Base-by-base conservation (phyloP, 2,888 invertebrate genomes). In the Drosophila meridiana region DNA sequence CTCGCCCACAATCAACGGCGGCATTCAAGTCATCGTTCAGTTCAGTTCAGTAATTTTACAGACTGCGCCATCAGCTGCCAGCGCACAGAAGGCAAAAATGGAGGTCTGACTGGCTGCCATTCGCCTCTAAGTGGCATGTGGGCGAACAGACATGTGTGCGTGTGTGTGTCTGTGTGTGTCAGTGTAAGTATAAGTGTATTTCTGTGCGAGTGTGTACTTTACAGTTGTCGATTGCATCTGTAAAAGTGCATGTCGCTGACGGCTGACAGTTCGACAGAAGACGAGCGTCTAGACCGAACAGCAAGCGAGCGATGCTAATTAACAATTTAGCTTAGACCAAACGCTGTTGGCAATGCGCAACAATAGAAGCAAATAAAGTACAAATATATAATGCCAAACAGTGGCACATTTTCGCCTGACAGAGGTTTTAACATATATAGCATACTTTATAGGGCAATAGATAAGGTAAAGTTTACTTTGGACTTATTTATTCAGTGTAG, bases 11-110 rank as follows among this genome's bases (percentile, higher is more conserved):
- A 72, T 66, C 59, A 60, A 68, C 67, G 65, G 69, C 75, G 71
- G 77, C 78, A 78, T 82, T 86, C 87, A 90, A 90, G 90, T 90
- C 83, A 82, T 87, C 89, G 88, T 88, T 90, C 89, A 90, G 87
- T 84, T 79, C 79, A 76, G 83, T 84, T 89, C 90, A 88, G 90
- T 87, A 90, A 90, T 90, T 90, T 90, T 82, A 86, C 87, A 89
- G 89, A 78, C 83, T 82, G 80, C 80, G 73, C 66, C 86, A 88
- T 82, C 82, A 83, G 86, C 83, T 89, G 78, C 76, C 83, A 83
- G 81, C 77, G 83, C 79, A 79, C 79, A 76, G 61, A 76, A 68
- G 76, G 73, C 67, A 69, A 28, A 52, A 69, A 67, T 45, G 73
- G 61, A 60, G 59, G 67, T 63, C 48, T 43, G 71, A 61, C 58